Base-by-base conservation (phyloP, 2,113 vertebrate species). In the Mixornis gularis region DNA sequence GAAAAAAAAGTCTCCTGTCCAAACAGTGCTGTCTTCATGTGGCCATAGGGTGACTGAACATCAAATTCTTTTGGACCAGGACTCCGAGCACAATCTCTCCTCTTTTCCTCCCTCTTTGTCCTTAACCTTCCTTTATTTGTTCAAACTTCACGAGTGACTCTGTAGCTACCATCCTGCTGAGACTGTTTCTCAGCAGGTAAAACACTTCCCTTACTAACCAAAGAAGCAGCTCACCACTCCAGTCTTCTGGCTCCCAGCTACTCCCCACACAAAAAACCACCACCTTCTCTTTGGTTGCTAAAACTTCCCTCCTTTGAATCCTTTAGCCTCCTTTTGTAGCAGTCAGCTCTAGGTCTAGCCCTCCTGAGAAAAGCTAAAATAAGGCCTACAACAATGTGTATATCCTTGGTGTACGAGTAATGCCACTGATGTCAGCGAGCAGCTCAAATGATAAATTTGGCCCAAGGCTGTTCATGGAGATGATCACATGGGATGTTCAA, bases 331-430 rank as follows among this genome's bases (percentile, higher is more conserved):
- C 70, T 71, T 87, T 89, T 4, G 1, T 9, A 87, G 59, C 79
- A 91, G 84, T 69, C 63, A 94, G 74, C 63, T 72, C 59, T 70
- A 91, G 51, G 59, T 26, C 51, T 70, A 83, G 30, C 27, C 48
- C 92, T 95, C 89, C n/a, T 30, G 91, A 91, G 95, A 83, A 93
- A 92, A 87, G 58, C 95, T 95, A 79, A 91, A 93, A 87, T 92
- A 89, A 95, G 68, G 69, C 81, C 81, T 73, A 63, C 1, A 0
- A 87, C 1, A 5, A 63, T 69, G 79, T 9, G 18, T 36, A 63
- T 52, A 81, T 83, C 87, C 81, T 94, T 89, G 91, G 85, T 64
- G 36, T 56, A 90, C 3, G 0, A 81, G 70, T 84, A 92, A 79
- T 0, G 3, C 63, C 87, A 74, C 59, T 41, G 52, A 88, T 95